phyloP scores from a whole-genome alignment of 2,797 vertebrate genomes.

The Neostethus bicornis region DNA sequence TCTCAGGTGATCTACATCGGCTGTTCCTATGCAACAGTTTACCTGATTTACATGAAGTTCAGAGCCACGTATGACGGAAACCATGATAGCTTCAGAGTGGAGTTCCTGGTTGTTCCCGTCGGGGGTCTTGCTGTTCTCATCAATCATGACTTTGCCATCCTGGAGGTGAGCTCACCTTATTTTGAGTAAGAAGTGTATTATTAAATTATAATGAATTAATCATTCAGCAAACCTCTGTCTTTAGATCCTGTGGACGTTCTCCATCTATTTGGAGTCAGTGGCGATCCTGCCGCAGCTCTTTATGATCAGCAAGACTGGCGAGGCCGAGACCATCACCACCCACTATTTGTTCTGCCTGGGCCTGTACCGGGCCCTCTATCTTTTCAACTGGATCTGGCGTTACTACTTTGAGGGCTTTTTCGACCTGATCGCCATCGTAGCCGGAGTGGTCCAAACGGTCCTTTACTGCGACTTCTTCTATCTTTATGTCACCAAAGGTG shows the following conservation, averaged over 20 bases:
- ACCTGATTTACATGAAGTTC: constrained; percentile 96
- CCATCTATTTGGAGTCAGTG: constrained; percentile 98
- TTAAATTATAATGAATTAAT: not conserved
- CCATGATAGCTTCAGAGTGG: constrained; percentile 95
- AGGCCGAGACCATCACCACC: constrained; percentile 98
- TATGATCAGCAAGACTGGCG: constrained; percentile 98
- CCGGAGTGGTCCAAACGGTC: constrained; percentile 96
- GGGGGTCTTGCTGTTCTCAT: constrained; percentile 93
- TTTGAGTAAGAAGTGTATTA: accelerated
- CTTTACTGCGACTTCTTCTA: constrained; percentile 99
- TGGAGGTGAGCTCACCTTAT: constrained; percentile 83
- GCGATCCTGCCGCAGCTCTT: constrained; percentile 98
- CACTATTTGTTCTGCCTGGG: constrained; percentile 98
- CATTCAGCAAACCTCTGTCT: not conserved
- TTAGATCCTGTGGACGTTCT: constrained; percentile 99
- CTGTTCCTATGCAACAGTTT: constrained; percentile 92
- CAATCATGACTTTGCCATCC: constrained; percentile 94
- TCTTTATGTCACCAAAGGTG: constrained; percentile 99
- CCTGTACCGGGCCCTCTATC: constrained; percentile 94
- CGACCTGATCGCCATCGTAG: constrained; percentile 96
- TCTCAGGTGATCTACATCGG: constrained; percentile 93
- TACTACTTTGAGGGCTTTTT: constrained; percentile 99
- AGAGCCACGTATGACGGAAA: constrained; percentile 98
- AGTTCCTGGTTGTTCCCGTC: constrained; percentile 96
- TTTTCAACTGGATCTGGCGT: constrained; percentile 99